These are phyloP conservation scores for Zaprionus ornatus DNA, from an alignment of 1,140 invertebrate genomes.

Conservation along the genomic window DNA sequence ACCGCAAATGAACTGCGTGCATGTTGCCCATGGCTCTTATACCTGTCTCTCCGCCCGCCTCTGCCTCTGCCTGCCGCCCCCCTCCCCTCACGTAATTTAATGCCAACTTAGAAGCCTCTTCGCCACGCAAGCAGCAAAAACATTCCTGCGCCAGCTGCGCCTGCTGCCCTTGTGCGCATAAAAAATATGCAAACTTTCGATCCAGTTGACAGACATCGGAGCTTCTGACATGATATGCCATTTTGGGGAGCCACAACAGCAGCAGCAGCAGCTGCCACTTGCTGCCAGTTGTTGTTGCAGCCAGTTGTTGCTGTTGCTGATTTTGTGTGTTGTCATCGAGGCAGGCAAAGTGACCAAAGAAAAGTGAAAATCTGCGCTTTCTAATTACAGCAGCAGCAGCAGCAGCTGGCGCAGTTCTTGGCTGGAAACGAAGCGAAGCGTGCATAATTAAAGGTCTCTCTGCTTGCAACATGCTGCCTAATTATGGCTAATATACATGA, in stretches of 20 bases:
- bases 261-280: conserved; percentile 22
- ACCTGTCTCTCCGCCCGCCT: conserved; percentile 5
- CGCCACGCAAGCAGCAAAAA: conserved; percentile 2
- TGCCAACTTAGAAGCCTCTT: conserved; percentile 68
- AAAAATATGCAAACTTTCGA: conserved; percentile 66
- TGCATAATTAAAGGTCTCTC: conserved; percentile 53
- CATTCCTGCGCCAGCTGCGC: conserved; percentile 45
- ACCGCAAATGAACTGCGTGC: conserved; percentile 67
- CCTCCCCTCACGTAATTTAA: conserved; percentile 54
- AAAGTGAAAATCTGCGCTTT: conserved; percentile 62
- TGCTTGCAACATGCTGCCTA: conserved; percentile 33
- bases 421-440: conserved; percentile 27
- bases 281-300: background rate
- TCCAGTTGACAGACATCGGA: conserved; percentile 57
- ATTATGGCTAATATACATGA: conserved; percentile 50
- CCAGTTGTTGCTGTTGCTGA: conserved; percentile 32
- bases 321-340: conserved; percentile 72
- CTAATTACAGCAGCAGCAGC: conserved; percentile 40
- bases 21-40: conserved; percentile 27
- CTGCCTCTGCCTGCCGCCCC: background rate
- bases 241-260: conserved; percentile 46
- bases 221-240: conserved; percentile 67
- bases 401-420: conserved; percentile 44
- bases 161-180: background rate
- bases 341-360: conserved; percentile 44